Conservation (phyloP, 2,888 invertebrate species). For the Mesoligia furuncula region DNA sequence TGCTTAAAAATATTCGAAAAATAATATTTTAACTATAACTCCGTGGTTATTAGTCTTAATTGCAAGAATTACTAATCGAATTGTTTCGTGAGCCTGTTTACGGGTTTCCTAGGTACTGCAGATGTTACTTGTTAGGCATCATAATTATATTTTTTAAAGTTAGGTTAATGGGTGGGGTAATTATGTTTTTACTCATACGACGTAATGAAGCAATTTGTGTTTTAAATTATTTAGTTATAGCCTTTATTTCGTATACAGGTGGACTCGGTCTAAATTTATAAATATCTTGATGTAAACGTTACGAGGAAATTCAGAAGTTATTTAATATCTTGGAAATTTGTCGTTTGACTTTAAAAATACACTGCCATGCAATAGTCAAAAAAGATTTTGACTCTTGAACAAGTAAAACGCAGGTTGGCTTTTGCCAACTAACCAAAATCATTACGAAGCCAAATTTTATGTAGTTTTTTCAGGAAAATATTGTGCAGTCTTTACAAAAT, state of each 20-base stretch:
- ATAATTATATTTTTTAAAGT: background rate
- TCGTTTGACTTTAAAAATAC: constrained; percentile 15
- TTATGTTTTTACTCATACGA: constrained; percentile 24
- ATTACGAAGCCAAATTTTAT: background rate
- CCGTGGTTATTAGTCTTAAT: too few species aligned
- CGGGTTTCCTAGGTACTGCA: background rate
- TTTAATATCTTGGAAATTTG: constrained; percentile 17
- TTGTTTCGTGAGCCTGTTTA: background rate
- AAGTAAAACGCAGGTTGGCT: background rate
- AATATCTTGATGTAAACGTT: constrained; percentile 20
- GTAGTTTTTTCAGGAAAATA: background rate
- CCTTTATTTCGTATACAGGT: constrained; percentile 32
- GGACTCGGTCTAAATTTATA: constrained; percentile 19
- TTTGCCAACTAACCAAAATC: background rate
- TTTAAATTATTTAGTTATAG: constrained; percentile 23
- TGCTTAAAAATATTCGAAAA: background rate
- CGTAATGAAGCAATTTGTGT: constrained; percentile 40
- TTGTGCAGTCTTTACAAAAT: background rate
- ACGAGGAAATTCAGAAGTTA: constrained; percentile 2
- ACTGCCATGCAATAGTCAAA: too few species aligned
- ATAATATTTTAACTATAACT: background rate
- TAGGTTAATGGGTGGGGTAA: constrained; percentile 41
- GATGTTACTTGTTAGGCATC: background rate
- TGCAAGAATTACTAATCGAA: background rate
- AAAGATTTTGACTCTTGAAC: background rate